Evolutionary conservation across 1,140 invertebrate species (phyloP).

Genomic region (Zaprionus capensis): DNA sequence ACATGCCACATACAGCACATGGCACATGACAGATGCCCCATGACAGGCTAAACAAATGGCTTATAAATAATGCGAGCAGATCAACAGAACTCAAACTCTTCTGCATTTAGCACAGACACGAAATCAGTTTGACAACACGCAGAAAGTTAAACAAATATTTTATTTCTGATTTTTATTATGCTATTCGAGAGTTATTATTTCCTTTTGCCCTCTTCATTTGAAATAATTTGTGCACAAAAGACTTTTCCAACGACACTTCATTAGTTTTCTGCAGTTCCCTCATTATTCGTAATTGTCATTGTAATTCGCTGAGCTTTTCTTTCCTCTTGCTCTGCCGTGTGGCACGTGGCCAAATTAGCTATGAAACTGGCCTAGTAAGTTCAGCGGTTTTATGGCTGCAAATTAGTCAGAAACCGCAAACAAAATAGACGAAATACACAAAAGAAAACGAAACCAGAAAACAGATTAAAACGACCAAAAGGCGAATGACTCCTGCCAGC

Average conservation of each 20-base stretch:
- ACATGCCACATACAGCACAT: not conserved
- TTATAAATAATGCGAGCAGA: slow-evolving; percentile 8
- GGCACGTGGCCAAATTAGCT: slow-evolving; percentile 45
- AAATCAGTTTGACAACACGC: not conserved
- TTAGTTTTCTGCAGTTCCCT: slow-evolving; percentile 21
- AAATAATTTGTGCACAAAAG: slow-evolving; percentile 10
- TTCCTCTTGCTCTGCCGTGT: not conserved
- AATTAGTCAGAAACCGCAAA: slow-evolving; percentile 58
- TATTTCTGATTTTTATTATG: slow-evolving; percentile 1
- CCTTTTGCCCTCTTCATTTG: not conserved
- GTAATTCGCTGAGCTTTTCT: slow-evolving; percentile 28
- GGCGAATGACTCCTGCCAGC: slow-evolving; percentile 56
- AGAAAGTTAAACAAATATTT: not conserved
- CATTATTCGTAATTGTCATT: slow-evolving; percentile 51
- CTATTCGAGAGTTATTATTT: not conserved
- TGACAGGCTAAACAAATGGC: slow-evolving; percentile 11
- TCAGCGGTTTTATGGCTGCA: slow-evolving; percentile 52
- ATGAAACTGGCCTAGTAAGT: slow-evolving; percentile 31
- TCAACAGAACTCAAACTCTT: slow-evolving; percentile 1
- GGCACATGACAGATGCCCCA: slow-evolving; percentile 5
- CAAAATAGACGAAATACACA: slow-evolving; percentile 10
- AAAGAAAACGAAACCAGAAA: slow-evolving; percentile 15
- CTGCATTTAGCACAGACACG: not conserved
- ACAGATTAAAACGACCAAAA: slow-evolving; percentile 42
- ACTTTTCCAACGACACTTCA: slow-evolving; percentile 20